These are phyloP conservation scores for Pyrocephalus nanus DNA, from an alignment of 2,797 vertebrate genomes.

Conservation along the genomic window DNA sequence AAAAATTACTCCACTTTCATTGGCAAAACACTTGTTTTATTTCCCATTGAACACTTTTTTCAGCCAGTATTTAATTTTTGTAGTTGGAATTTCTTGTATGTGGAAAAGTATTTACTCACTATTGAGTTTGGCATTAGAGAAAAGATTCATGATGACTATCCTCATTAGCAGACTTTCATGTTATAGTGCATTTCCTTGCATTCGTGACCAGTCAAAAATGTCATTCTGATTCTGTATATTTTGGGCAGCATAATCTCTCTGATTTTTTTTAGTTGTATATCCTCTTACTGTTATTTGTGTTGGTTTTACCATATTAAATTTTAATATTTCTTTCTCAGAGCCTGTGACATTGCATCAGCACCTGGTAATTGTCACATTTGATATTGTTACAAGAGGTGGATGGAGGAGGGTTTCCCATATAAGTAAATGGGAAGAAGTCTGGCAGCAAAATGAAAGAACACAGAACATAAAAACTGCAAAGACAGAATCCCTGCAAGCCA, in stretches of 20 bases:
- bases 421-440: slow-evolving; percentile 35
- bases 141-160: background rate
- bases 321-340: background rate
- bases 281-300: background rate
- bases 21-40: background rate
- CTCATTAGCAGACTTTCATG: background rate
- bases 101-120: background rate
- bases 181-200: background rate
- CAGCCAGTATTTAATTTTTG: background rate
- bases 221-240: background rate
- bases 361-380: background rate
- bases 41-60: background rate
- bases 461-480: slow-evolving; percentile 43
- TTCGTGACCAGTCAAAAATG: background rate
- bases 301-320: background rate
- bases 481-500: slow-evolving; percentile 4
- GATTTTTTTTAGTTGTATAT: background rate
- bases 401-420: background rate
- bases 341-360: background rate
- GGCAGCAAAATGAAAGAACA: background rate
- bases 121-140: background rate
- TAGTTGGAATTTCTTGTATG: background rate
- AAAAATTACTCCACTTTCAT: background rate
- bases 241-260: background rate
- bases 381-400: background rate